These are phyloP conservation scores for Sternarchorhynchus goeldii DNA, from an alignment of 2,797 vertebrate genomes.

Conservation along the genomic window DNA sequence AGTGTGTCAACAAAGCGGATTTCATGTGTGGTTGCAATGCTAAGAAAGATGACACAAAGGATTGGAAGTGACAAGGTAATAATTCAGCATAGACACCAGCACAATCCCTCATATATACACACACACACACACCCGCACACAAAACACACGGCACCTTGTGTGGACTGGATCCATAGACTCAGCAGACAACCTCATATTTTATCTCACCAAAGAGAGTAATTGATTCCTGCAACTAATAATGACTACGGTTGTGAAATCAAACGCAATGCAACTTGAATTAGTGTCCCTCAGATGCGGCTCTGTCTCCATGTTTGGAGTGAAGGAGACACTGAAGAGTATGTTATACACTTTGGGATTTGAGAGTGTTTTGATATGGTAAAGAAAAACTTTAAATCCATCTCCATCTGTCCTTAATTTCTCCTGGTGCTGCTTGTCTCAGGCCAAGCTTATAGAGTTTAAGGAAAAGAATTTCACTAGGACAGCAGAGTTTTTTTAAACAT, in stretches of 20 bases:
- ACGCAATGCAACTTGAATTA: not conserved
- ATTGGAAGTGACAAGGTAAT: conserved; percentile 72
- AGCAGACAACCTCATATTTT: not conserved
- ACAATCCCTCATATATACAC: conserved; percentile 43
- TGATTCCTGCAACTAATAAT: not conserved
- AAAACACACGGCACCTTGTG: conserved; percentile 14
- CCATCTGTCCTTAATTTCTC: conserved; percentile 5
- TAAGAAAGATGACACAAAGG: conserved; percentile 70
- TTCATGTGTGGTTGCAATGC: conserved; percentile 56
- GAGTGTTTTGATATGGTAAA: not conserved
- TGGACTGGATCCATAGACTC: not conserved
- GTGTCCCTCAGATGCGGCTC: not conserved
- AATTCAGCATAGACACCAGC: conserved; percentile 64
- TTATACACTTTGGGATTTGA: not conserved
- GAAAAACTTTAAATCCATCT: not conserved
- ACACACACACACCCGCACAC: conserved; percentile 7
- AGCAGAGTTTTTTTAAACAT: not conserved
- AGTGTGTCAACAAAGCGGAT: conserved; percentile 57
- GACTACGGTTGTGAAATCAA: not conserved
- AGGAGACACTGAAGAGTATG: not conserved
- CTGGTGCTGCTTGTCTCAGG: not conserved
- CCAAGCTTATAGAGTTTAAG: not conserved
- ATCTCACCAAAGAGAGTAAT: not conserved
- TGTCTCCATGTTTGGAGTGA: not conserved
- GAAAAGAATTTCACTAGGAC: not conserved